Base-by-base conservation (phyloP, 2,797 vertebrate species). In the Florisuga fusca region DNA sequence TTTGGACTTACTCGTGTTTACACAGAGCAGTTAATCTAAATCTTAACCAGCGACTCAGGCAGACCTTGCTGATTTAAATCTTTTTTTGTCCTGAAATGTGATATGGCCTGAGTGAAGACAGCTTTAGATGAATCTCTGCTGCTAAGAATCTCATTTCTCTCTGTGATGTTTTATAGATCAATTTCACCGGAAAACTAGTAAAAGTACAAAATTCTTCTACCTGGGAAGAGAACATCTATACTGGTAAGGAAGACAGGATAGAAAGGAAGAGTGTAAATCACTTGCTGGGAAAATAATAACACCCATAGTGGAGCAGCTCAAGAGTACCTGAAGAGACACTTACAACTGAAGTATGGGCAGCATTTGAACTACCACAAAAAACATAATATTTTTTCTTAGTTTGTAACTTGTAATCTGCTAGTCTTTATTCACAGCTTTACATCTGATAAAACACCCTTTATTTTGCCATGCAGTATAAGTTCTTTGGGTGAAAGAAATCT, bases 101-200 rank as follows among this genome's bases (percentile, higher is more conserved):
- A 84, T 67, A 93, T 1, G 2, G 55, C 19, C 22, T 51, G 38
- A 84, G 13, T 21, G 26, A 89, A 93, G 55, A 91, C 77, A 94
- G 61, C 59, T 55, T 93, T 74, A 64, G 55, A 84, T 79, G 59
- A 67, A 33, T 33, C 41, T 78, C 57, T 93, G 55, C 89, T 80
- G 57, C 51, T 93, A 85, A 77, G 38, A 93, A 91, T 63, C 27
- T 80, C 12, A 77, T 83, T 89, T 97, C 53, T 84, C 20, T 73
- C 33, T 84, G 87, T 74, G 77, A 31, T 72, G 87, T 89, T 53
- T 79, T 86, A 90, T 10, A 87, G 64, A 43, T 88, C 61, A 72
- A 72, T 96, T 95, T 94, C 66, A 93, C 59, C 78, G 57, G 79
- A 90, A 96, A 87, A 77, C 58, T 31, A 93, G 59, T 18, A 80